Evolutionary conservation across 2,888 invertebrate species (phyloP).

Genomic region (Drosophila kanekoi): DNA sequence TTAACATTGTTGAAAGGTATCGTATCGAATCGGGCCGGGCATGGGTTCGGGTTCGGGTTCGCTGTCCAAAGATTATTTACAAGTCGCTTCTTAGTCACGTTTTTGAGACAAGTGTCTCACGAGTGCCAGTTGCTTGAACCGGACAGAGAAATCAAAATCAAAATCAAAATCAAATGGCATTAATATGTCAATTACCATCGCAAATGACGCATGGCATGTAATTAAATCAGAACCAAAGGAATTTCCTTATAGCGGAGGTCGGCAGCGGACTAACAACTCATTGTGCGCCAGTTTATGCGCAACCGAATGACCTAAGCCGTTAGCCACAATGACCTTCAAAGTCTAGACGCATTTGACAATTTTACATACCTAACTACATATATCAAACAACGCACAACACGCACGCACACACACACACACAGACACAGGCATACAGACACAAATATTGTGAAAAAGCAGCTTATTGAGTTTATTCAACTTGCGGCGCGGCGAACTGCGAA

Average conservation of each 20-base stretch:
- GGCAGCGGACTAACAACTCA: neutral
- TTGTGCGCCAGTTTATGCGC: constrained; percentile 27
- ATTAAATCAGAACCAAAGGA: constrained; percentile 21
- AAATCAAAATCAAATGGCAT: constrained; percentile 42
- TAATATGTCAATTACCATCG: constrained; percentile 57
- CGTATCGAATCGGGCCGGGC: neutral
- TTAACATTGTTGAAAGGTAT: constrained; percentile 6
- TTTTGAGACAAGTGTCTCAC: constrained; percentile 38
- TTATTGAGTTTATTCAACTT: constrained; percentile 71
- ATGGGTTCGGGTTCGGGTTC: constrained; percentile 8
- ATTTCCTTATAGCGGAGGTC: constrained; percentile 38
- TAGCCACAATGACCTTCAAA: constrained; percentile 70
- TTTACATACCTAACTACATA: constrained; percentile 55
- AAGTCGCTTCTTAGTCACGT: constrained; percentile 64
- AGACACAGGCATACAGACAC: constrained; percentile 38
- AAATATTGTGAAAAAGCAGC: constrained; percentile 16
- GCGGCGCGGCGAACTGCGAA: constrained; percentile 27
- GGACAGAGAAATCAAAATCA: constrained; percentile 28
- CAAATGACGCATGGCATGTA: constrained; percentile 48
- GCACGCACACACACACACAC: constrained; percentile 34
- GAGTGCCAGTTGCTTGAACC: constrained; percentile 5
- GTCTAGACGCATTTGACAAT: constrained; percentile 79
- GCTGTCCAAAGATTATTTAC: constrained; percentile 35
- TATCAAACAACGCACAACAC: constrained; percentile 32
- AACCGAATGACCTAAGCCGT: constrained; percentile 52